Percentiles rank a stretch among this genome's conserved stretches.
These are phyloP conservation scores for Orussus abietinus DNA, from an alignment of 1,140 invertebrate genomes.

Conservation along the genomic window DNA sequence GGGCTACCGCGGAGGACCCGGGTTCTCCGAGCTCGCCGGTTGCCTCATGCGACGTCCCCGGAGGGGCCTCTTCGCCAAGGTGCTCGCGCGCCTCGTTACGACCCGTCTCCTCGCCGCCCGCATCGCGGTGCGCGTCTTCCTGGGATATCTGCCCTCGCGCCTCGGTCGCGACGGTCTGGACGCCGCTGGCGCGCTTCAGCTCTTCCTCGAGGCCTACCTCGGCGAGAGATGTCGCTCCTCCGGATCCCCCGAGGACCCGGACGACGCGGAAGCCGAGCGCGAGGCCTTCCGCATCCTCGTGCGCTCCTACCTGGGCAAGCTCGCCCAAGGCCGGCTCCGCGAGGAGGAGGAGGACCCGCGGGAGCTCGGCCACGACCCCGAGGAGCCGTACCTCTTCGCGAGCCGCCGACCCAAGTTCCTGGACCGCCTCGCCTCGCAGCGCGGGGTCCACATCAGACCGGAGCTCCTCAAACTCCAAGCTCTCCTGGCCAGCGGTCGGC, in stretches of 20 bases:
- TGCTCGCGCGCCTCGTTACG: constrained; percentile 44
- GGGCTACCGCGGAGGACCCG: constrained; percentile 38
- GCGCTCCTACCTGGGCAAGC: constrained; percentile 55
- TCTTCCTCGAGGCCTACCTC: constrained; percentile 56
- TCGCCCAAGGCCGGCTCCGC: constrained; percentile 45
- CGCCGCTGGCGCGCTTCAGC: constrained; percentile 54
- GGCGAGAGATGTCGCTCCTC: constrained; percentile 23
- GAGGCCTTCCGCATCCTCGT: constrained; percentile 58
- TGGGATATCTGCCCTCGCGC: constrained; percentile 58
- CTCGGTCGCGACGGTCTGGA: constrained; percentile 56
- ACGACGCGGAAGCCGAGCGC: constrained; percentile 38
- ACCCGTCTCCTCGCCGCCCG: background rate
- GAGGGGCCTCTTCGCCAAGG: constrained; percentile 46
- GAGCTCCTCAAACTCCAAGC: constrained; percentile 48
- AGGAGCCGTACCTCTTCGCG: constrained; percentile 48
- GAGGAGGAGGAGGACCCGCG: constrained; percentile 30
- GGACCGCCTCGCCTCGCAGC: constrained; percentile 52
- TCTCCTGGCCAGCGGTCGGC: constrained; percentile 41
- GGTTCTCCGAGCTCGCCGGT: constrained; percentile 57
- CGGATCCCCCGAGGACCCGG: too few species aligned
- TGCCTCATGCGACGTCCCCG: constrained; percentile 54
- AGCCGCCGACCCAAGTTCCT: constrained; percentile 50
- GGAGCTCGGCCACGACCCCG: constrained; percentile 26
- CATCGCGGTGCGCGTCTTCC: constrained; percentile 46
- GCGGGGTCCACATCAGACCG: constrained; percentile 16